Base-by-base conservation (phyloP, 1,140 invertebrate species). In the Chymomyza costata region DNA sequence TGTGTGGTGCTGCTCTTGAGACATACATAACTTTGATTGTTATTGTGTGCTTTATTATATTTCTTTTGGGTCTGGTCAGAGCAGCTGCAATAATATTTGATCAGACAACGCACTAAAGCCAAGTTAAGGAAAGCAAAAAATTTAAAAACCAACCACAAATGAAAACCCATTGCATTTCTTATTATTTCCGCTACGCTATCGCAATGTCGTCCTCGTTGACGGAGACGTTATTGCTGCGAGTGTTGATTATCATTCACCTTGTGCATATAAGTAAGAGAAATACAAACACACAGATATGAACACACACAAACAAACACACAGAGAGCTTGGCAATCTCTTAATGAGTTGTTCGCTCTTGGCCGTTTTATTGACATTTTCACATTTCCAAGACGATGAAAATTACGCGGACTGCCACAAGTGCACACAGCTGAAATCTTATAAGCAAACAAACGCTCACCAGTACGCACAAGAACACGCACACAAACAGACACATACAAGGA, bases 291-390 rank as follows among this genome's bases (percentile, higher is more conserved):
- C n/a, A n/a, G n/a, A n/a, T n/a, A n/a, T n/a, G n/a, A 25, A 25
- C 21, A 25, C 21, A 25, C 21, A 25, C 21, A 5, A 3, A 25
- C 48, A 51, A 30, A 52, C 25, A 28, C 35, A 58, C 51, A 62
- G 52, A 53, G 62, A 16, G 50, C 47, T 6, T 10, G 62, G 59
- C 69, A 78, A 78, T 78, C 71, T 60, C 73, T 71, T 78, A 78
- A 78, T 78, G 71, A 78, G 71, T 78, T 78, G 62, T 66, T 63
- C n/a, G n/a, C 54, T 63, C 63, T 55, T 37, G n/a, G 32, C 32
- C 58, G 62, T 80, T 78, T 78, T 78, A 78, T 78, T 78, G 63
- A 78, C 63, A 78, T 67, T 61, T 65, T 64, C 52, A 39, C 46
- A 28, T 28, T 5, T 28, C 5, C 43, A 50, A 47, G 32, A 59